Conservation (phyloP, 1,140 invertebrate species). For the Polyergus mexicanus region DNA sequence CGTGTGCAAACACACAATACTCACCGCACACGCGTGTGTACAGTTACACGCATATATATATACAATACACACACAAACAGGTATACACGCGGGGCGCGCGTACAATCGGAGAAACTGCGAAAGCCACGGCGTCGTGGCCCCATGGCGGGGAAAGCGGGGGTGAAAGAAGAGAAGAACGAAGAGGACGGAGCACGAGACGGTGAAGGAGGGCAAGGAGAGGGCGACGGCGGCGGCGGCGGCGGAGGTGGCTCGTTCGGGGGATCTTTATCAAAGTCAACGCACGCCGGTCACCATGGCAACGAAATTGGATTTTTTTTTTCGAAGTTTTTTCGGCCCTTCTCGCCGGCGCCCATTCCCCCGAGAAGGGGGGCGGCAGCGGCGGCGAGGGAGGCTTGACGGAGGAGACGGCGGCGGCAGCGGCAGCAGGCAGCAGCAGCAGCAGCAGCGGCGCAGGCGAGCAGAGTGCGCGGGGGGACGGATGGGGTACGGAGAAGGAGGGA, state of each 20-base stretch:
- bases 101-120: conserved; percentile 75
- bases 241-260: conserved; percentile 77
- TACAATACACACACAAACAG: conserved; percentile 38
- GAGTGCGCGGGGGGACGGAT: conserved; percentile 43
- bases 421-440: conserved; percentile 3
- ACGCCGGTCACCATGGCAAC: conserved; percentile 85
- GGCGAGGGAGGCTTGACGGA: conserved; percentile 70
- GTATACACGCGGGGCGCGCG: conserved; percentile 52
- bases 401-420: conserved; percentile 45
- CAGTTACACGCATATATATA: background rate
- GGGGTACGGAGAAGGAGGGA: conserved; percentile 63
- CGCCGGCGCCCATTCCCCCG: conserved; percentile 73
- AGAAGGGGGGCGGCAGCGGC: conserved; percentile 58
- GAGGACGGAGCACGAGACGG: conserved; percentile 58
- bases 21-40: background rate
- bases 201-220: conserved; percentile 49
- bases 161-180: conserved; percentile 57
- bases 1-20: conserved; percentile 19
- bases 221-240: conserved; percentile 62
- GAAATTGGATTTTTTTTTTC: conserved; percentile 86
- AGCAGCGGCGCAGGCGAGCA: conserved; percentile 31
- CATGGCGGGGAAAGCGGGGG: conserved; percentile 41
- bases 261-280: conserved; percentile 86
- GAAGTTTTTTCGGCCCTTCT: conserved; percentile 85
- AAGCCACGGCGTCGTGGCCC: conserved; percentile 69